Conservation (phyloP, 1,140 invertebrate genomes). For the Grapholita molesta region DNA sequence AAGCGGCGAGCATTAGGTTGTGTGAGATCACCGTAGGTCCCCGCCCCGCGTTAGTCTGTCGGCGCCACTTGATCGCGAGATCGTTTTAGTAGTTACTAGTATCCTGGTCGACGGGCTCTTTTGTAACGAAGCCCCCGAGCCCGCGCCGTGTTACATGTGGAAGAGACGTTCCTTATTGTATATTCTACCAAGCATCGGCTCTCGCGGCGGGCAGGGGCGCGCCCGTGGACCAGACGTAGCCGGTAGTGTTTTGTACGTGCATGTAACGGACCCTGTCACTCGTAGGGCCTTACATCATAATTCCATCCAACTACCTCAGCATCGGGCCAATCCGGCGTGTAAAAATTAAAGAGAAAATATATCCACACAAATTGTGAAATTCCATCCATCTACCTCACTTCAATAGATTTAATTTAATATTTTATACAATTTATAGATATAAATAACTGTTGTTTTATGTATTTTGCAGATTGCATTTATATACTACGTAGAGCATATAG, state of each 20-base stretch:
- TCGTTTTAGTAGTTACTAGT: slow-evolving; percentile 61
- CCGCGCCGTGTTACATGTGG: background rate
- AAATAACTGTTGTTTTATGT: slow-evolving; percentile 77
- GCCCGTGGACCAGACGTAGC: slow-evolving; percentile 35
- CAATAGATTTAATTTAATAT: slow-evolving; percentile 79
- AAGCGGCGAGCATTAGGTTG: slow-evolving; percentile 33
- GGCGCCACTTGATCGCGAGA: slow-evolving; percentile 53
- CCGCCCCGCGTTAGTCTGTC: slow-evolving; percentile 45
- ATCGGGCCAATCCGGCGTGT: slow-evolving; percentile 73
- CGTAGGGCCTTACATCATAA: slow-evolving; percentile 74
- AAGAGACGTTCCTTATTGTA: background rate
- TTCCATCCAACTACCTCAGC: slow-evolving; percentile 79
- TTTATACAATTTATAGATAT: slow-evolving; percentile 79
- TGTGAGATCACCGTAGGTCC: slow-evolving; percentile 27
- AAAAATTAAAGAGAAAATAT: slow-evolving; percentile 55
- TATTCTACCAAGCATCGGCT: no score
- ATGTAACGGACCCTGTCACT: slow-evolving; percentile 64
- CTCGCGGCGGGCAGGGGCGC: background rate
- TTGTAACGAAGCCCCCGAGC: background rate
- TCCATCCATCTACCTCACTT: slow-evolving; percentile 80
- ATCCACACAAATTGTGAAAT: slow-evolving; percentile 79
- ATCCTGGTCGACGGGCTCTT: background rate
- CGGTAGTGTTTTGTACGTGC: slow-evolving; percentile 67
- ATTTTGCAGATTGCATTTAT: slow-evolving; percentile 78
- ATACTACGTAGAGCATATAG: slow-evolving; percentile 75